phyloP scores from a whole-genome alignment of 1,140 invertebrate genomes.

The Tigriopus japonicus region DNA sequence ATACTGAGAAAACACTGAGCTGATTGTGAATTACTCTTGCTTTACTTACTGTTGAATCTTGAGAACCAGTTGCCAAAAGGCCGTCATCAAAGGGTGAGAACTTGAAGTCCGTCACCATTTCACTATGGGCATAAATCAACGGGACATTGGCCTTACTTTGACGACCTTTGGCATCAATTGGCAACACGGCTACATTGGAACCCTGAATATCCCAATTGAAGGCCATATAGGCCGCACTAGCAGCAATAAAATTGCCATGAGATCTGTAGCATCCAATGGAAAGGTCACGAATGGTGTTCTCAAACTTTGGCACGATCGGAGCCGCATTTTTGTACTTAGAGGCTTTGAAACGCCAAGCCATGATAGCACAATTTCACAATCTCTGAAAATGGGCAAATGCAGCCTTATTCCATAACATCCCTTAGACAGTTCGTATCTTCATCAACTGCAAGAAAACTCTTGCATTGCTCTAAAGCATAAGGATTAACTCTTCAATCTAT shows the following conservation, averaged over 20 bases:
- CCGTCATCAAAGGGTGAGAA: constrained; percentile 89
- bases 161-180: constrained; percentile 61
- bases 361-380: constrained; percentile 21
- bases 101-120: constrained; percentile 81
- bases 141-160: constrained; percentile 58
- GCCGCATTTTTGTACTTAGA: constrained; percentile 93
- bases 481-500: no score
- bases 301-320: constrained; percentile 73
- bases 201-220: constrained; percentile 63
- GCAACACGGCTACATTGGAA: constrained; percentile 63
- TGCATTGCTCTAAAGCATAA: no score
- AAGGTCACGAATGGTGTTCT: constrained; percentile 71
- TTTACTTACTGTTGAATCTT: constrained; percentile 55
- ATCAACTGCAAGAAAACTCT: no score
- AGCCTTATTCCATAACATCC: no score
- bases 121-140: constrained; percentile 46
- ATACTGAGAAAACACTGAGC: neutral
- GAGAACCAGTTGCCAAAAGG: constrained; percentile 66
- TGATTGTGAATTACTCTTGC: neutral
- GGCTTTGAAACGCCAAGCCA: constrained; percentile 88
- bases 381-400: no score
- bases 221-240: constrained; percentile 75
- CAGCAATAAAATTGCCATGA: constrained; percentile 80
- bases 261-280: constrained; percentile 73
- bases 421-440: no score